A percentile compares a stretch with the other conserved stretches of the same genome.
phyloP scores from a whole-genome alignment of 2,888 invertebrate genomes.

The Troides helena region DNA sequence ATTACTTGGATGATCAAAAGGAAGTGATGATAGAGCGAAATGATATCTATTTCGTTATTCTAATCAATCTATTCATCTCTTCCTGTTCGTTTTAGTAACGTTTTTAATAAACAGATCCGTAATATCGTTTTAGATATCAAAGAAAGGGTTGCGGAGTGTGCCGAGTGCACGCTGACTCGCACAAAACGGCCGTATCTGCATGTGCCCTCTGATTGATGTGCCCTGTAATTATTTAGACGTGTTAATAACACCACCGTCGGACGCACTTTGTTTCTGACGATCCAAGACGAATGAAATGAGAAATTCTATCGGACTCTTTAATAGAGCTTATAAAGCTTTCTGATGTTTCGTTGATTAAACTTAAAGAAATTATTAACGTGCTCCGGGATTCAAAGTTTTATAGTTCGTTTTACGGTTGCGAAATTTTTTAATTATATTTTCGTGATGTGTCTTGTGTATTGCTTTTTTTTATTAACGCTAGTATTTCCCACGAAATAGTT shows the following conservation, averaged over 20 bases:
- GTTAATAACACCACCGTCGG: slow-evolving; percentile 78
- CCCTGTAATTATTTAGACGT: slow-evolving; percentile 80
- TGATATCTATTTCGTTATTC: slow-evolving; percentile 14
- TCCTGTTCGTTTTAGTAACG: slow-evolving; percentile 46
- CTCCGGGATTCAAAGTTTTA: slow-evolving; percentile 41
- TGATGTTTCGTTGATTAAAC: slow-evolving; percentile 78
- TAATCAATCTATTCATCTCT: slow-evolving; percentile 43
- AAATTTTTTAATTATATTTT: slow-evolving; percentile 33
- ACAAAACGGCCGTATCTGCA: slow-evolving; percentile 77
- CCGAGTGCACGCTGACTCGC: slow-evolving; percentile 75
- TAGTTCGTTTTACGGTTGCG: slow-evolving; percentile 51
- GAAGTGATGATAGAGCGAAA: too few species aligned
- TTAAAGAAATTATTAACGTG: slow-evolving; percentile 60
- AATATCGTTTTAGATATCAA: slow-evolving; percentile 77
- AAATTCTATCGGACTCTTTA: slow-evolving; percentile 75
- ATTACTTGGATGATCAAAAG: too few species aligned
- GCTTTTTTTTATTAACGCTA: background rate
- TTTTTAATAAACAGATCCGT: slow-evolving; percentile 69
- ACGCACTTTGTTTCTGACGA: slow-evolving; percentile 78
- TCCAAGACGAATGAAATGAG: slow-evolving; percentile 79
- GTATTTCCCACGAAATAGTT: background rate
- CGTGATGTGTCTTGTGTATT: background rate
- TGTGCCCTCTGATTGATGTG: slow-evolving; percentile 78
- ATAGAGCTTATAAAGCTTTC: slow-evolving; percentile 72
- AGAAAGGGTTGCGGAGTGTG: slow-evolving; percentile 77